Conservation (phyloP, 2,113 vertebrate species). For the Corythornis vintsioides region DNA sequence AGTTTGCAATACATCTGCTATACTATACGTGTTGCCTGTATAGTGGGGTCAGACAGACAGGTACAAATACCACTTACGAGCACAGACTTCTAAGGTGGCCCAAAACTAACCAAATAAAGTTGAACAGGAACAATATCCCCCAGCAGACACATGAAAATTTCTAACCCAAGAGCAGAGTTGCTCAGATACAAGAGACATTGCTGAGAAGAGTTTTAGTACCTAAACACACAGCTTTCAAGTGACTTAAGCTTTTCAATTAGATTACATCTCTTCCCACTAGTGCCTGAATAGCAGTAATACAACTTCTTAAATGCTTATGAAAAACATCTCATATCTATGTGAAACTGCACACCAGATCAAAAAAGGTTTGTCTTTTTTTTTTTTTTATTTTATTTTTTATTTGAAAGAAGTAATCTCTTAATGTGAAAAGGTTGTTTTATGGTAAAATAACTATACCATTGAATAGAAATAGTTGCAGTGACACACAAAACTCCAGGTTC, state of each 20-base stretch:
- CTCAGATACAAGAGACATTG: not conserved
- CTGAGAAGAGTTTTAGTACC: not conserved
- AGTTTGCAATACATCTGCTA: not conserved
- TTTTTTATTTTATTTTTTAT: not conserved
- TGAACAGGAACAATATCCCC: not conserved
- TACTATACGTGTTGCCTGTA: not conserved
- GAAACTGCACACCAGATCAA: not conserved
- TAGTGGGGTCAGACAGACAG: not conserved
- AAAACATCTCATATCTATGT: not conserved
- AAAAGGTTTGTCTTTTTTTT: not conserved
- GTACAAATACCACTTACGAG: not conserved
- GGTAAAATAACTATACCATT: not conserved
- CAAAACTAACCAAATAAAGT: not conserved
- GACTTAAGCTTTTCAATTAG: not conserved
- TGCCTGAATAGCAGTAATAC: not conserved
- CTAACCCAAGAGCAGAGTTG: not conserved
- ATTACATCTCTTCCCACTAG: not conserved
- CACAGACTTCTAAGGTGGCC: not conserved
- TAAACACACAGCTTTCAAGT: not conserved
- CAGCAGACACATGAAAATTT: not conserved
- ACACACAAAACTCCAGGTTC: not conserved
- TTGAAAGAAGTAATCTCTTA: not conserved
- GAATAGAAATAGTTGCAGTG: not conserved
- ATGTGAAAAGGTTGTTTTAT: not conserved
- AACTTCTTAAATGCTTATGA: not conserved